Evolutionary conservation across 2,888 invertebrate species (phyloP), one percentile per base, ranked within the genome.

Genomic region (Copidosoma aretas): DNA sequence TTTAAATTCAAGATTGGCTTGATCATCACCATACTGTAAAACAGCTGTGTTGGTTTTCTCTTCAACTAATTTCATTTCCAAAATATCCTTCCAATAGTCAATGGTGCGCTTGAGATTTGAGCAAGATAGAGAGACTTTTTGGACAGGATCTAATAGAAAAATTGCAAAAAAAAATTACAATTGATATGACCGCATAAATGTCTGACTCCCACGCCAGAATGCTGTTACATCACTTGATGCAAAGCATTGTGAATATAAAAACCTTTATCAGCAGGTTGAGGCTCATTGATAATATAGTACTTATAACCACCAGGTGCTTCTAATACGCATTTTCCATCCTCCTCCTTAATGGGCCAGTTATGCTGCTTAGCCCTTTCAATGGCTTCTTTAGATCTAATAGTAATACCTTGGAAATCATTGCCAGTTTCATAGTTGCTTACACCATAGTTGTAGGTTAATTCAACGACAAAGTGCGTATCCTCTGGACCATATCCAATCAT

Each of bases 401-500:
- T 93, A 17, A 97, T 89, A 1, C 94, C 94, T 60, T 89, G 86
- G 80, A 96, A 97, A 84, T 98, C 98, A 85, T 98, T 98, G 59
- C 98, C 98, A 75, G 88, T 84, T 76, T 93, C 91, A 80, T 99
- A 98, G 60, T 89, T 86, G 73, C 91, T 91, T 24, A 98, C 89
- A 24, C 95, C 95, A 82, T 99, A 99, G 84, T 99, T 99, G 84
- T 98, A 99, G 15, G 98, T 98, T 56, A 99, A 87, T 82, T 99
- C 98, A 24, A 98, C 88, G 0, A 96, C 98, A 86, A 98, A 99
- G 84, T 98, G 94, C 63, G 89, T 88, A 77, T 95, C 93, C 85
- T 99, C 99, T 0, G 94, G 91, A 0, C 98, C 98, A 84, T 97
- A 99, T 1, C 98, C 99, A 57, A 98, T 89, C 98, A 99, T 99